Conservation (phyloP, 1,140 invertebrate species). For the Drosophila prosaltans region DNA sequence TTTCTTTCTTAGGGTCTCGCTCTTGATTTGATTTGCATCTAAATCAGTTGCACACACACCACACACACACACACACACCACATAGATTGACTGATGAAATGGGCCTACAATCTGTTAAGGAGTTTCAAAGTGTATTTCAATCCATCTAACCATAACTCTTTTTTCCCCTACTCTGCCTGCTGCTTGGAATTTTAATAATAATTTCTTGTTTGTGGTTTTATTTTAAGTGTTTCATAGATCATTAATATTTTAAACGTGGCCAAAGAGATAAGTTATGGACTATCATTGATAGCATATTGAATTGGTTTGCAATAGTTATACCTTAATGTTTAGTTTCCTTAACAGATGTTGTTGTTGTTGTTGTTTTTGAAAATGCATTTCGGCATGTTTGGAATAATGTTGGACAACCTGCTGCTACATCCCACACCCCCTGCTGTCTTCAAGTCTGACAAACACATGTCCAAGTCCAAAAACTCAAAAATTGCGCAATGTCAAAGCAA, state of each 20-base stretch:
- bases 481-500: constrained; percentile 60
- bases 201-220: constrained; percentile 50
- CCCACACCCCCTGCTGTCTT: constrained; percentile 40
- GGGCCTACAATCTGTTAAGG: constrained; percentile 32
- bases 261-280: constrained; percentile 70
- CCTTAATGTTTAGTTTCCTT: constrained; percentile 39
- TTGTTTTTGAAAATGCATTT: constrained; percentile 33
- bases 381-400: constrained; percentile 50
- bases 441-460: constrained; percentile 45
- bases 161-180: not conserved
- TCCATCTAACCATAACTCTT: constrained; percentile 64
- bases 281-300: constrained; percentile 29
- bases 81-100: constrained; percentile 18
- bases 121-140: constrained; percentile 20
- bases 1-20: constrained; percentile 38
- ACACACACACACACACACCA: constrained; percentile 19
- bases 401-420: constrained; percentile 52
- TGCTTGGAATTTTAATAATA: constrained; percentile 70
- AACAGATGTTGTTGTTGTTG: not conserved
- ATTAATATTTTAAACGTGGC: constrained; percentile 78
- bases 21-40: constrained; percentile 79
- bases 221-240: constrained; percentile 78
- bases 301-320: constrained; percentile 20
- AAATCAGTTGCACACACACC: constrained; percentile 71
- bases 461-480: constrained; percentile 34